A percentile compares a stretch with the other conserved stretches of the same genome.
Conservation (phyloP, 2,113 vertebrate species). For the Syngnathus scovelli region DNA sequence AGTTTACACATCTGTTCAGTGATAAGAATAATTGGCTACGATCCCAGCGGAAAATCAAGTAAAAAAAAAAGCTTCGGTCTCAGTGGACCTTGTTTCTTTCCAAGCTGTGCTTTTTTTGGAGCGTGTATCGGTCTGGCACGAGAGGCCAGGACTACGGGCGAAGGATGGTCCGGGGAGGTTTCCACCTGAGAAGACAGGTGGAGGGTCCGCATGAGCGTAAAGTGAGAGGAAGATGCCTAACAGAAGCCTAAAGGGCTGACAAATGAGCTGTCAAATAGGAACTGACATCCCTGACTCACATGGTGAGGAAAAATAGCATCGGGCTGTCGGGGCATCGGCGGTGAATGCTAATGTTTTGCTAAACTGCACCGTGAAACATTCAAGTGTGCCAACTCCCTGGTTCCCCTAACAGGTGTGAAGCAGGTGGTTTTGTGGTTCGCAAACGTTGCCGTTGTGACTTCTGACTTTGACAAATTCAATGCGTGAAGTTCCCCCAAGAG, state of each 20-base stretch:
- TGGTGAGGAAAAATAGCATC: conserved; percentile 40
- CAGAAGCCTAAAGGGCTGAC: conserved; percentile 53
- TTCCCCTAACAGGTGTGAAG: conserved; percentile 26
- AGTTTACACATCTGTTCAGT: conserved; percentile 4
- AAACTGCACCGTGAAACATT: conserved; percentile 45
- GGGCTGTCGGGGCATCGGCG: conserved; percentile 42
- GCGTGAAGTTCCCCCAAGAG: not conserved
- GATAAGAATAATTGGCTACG: conserved; percentile 8
- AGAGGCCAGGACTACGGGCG: conserved; percentile 27
- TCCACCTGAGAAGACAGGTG: conserved; percentile 56
- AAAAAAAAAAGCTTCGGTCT: conserved; percentile 11
- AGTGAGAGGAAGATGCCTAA: conserved; percentile 41
- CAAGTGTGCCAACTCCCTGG: conserved; percentile 13
- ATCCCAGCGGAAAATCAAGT: conserved; percentile 13
- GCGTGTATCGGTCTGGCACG: conserved; percentile 6
- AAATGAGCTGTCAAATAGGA: conserved; percentile 60
- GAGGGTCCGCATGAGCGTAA: conserved; percentile 31
- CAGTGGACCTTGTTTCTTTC: conserved; percentile 28
- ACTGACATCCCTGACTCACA: conserved; percentile 48
- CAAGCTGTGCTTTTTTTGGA: conserved; percentile 14
- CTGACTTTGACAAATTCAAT: conserved; percentile 37
- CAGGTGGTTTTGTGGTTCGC: conserved; percentile 28
- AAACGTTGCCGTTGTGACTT: conserved; percentile 27
- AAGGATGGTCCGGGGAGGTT: conserved; percentile 42
- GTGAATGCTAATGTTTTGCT: conserved; percentile 60